These are phyloP conservation scores for Spondyliosoma cantharus DNA, from an alignment of 2,797 vertebrate genomes.

Conservation along the genomic window DNA sequence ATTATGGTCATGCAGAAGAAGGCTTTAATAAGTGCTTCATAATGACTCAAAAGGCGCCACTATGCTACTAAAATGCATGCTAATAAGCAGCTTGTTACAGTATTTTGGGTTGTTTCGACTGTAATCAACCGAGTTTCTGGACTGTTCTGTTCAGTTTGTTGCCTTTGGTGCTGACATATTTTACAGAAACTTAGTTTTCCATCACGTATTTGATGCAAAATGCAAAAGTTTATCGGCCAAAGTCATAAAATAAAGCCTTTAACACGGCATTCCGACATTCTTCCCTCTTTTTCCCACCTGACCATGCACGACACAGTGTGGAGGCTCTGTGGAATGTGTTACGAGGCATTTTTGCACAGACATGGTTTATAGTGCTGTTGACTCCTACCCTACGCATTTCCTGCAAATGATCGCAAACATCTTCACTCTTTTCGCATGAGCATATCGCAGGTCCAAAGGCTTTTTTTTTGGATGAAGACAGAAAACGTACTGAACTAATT, in stretches of 20 bases:
- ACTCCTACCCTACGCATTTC: constrained; percentile 37
- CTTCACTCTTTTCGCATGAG: constrained; percentile 30
- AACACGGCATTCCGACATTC: neutral
- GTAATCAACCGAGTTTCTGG: too few relatives aligned
- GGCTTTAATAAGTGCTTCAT: too few relatives aligned
- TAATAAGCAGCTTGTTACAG: neutral
- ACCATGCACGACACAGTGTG: constrained; percentile 16
- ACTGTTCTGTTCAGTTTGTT: neutral
- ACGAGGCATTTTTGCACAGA: constrained; percentile 45
- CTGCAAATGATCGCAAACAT: constrained; percentile 38
- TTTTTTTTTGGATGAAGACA: constrained; percentile 7
- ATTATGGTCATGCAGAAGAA: too few relatives aligned
- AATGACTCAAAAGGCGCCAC: too few relatives aligned
- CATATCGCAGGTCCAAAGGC: constrained; percentile 17
- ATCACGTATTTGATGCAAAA: neutral
- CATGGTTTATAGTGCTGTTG: constrained; percentile 46
- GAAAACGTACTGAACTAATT: constrained; percentile 6
- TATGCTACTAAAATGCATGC: too few relatives aligned
- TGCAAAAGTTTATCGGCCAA: neutral
- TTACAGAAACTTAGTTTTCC: neutral
- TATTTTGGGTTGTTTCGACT: neutral
- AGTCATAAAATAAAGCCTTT: neutral
- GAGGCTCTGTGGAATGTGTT: constrained; percentile 55
- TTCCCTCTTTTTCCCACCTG: constrained; percentile 2
- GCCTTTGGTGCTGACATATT: constrained; percentile 2